Evolutionary conservation across 1,140 invertebrate species (phyloP), one percentile per base, ranked within the genome.

Genomic region (Leptinotarsa defecta): DNA sequence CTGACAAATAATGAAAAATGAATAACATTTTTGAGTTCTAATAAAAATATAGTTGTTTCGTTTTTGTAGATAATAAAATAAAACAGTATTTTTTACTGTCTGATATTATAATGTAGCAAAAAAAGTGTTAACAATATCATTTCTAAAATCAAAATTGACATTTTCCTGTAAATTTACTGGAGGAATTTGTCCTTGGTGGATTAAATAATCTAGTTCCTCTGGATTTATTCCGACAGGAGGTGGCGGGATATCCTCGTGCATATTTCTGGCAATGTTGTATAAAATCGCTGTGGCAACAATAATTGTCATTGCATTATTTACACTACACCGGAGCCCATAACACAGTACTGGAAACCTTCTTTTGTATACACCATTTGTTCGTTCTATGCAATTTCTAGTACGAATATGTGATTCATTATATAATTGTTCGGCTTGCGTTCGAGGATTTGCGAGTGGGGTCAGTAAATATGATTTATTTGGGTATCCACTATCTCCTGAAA

Each of bases 401-500:
- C 68, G n/a, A 3, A 67, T 71, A 71, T 71, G 63, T 13, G 73
- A 67, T 6, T n/a, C 27, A 49, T 75, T 77, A 15, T 77, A 77
- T 34, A 13, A 8, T 69, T 49, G 22, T 49, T 77, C 68, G 19
- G 20, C 3, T 27, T 22, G 20, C 22, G 68, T 74, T 6, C 22
- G 15, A 57, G 61, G 43, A 74, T 77, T 61, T 68, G 67, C 13
- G 3, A 74, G 13, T 71, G 73, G 76, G 49, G 73, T 77, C n/a
- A 74, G 63, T 11, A 77, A 65, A 68, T 77, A 71, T 57, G 19
- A 19, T 77, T 19, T 71, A 15, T 43, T 43, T 13, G 73, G 22
- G 62, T 74, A 77, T 20, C 68, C 68, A 74, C 70, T 77, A 64
- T 77, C 73, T 13, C 62, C 76, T 52, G 65, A 24, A 63, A 77